phyloP scores from a whole-genome alignment of 2,888 invertebrate genomes.

The Macrosoma leucophasiata region DNA sequence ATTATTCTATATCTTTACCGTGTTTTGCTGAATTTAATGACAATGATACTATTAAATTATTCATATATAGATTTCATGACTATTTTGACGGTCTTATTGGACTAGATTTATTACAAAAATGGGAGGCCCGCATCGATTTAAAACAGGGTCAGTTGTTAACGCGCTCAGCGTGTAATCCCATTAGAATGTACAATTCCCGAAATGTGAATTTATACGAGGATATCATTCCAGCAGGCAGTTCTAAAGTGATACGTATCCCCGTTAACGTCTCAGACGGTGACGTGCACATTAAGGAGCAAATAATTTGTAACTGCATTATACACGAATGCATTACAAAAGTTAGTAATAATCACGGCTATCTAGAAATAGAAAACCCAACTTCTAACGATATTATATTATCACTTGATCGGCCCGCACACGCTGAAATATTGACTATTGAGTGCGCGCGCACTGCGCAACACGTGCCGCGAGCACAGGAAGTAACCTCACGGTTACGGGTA shows the following conservation, averaged over 20 bases:
- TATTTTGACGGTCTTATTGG: conserved; percentile 19
- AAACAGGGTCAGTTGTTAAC: conserved; percentile 13
- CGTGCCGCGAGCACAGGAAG: no score
- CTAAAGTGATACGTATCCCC: conserved; percentile 21
- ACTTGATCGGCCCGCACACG: conserved; percentile 14
- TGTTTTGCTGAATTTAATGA: conserved; percentile 23
- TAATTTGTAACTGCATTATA: conserved; percentile 14
- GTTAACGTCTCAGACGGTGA: conserved; percentile 22
- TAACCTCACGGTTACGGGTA: no score
- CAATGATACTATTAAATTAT: conserved; percentile 8
- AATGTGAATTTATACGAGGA: conserved; percentile 26
- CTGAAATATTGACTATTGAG: conserved; percentile 14
- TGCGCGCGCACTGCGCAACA: conserved; percentile 7
- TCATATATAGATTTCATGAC: conserved; percentile 9
- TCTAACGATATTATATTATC: conserved; percentile 19
- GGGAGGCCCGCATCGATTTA: conserved; percentile 20
- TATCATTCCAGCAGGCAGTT: conserved; percentile 21
- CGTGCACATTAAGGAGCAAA: conserved; percentile 13
- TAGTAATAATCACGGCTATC: conserved; percentile 9
- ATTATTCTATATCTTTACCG: conserved; percentile 29
- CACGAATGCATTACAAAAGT: conserved; percentile 14
- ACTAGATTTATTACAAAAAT: conserved; percentile 22
- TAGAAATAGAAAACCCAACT: conserved; percentile 17
- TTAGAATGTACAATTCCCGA: conserved; percentile 22
- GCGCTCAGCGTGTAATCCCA: conserved; percentile 12